Percentiles rank a stretch among this genome's conserved stretches.
phyloP scores from a whole-genome alignment of 64 coral and sea anemone genomes.

The Dendrophyllia cribrosa region DNA sequence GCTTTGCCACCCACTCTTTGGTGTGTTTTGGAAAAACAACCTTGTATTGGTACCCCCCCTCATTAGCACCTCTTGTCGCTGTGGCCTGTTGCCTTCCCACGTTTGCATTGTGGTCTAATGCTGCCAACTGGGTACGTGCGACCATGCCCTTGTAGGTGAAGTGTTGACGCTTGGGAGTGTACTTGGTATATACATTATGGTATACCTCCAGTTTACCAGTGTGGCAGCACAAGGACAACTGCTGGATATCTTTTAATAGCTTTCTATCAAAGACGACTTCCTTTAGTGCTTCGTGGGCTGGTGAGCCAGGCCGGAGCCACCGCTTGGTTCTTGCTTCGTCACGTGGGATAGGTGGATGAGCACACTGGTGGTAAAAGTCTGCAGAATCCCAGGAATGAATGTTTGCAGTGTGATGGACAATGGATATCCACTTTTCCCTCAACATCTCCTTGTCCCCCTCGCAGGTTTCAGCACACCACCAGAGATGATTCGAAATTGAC shows the following conservation, averaged over 20 bases:
- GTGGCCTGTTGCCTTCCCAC: no score
- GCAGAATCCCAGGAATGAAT: slow-evolving; percentile 1
- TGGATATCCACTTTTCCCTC: slow-evolving; percentile 41
- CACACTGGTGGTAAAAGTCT: background rate
- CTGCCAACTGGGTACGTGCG: no score
- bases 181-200: background rate
- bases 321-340: background rate
- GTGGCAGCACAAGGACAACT: background rate
- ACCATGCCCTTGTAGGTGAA: no score
- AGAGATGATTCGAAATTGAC: slow-evolving; percentile 31
- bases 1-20: no score
- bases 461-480: slow-evolving; percentile 42
- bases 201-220: background rate
- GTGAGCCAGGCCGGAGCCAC: slow-evolving; percentile 8
- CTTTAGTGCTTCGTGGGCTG: background rate
- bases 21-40: no score
- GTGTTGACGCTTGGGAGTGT: background rate
- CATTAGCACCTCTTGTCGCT: no score
- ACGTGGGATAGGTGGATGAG: background rate
- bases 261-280: slow-evolving; percentile 15
- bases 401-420: slow-evolving; percentile 46
- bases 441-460: background rate
- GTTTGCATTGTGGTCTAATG: no score
- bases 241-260: slow-evolving; percentile 15
- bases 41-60: no score